phyloP scores from a whole-genome alignment of 1,140 invertebrate genomes.

The Drosophila truncata region DNA sequence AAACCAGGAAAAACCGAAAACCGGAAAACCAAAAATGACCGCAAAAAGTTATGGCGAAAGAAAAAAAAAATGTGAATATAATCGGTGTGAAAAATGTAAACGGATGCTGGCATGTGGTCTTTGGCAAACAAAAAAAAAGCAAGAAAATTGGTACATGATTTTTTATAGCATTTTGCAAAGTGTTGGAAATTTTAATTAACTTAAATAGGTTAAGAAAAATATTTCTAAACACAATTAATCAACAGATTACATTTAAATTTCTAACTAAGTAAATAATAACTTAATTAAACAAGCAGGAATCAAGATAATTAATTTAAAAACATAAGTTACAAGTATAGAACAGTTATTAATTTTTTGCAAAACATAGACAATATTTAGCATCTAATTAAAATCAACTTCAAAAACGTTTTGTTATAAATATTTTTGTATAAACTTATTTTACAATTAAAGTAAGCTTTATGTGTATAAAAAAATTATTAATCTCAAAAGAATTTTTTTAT shows the following conservation, averaged over 20 bases:
- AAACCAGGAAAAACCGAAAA: background rate
- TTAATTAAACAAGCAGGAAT: background rate
- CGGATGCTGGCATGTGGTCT: constrained; percentile 3
- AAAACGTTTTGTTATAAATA: too few relatives aligned
- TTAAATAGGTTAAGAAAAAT: background rate
- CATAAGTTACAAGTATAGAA: background rate
- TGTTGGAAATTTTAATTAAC: background rate
- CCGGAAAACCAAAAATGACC: constrained; percentile 2
- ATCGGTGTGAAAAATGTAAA: constrained; percentile 5
- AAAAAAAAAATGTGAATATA: background rate
- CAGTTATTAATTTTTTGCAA: background rate
- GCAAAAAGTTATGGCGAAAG: constrained; percentile 5
- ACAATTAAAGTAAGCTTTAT: too few relatives aligned
- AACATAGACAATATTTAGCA: too few relatives aligned
- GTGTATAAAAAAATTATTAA: background rate
- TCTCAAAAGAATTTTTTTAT: background rate
- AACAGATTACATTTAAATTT: too few relatives aligned
- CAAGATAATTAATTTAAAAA: background rate
- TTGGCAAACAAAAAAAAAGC: background rate
- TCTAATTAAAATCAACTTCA: too few relatives aligned
- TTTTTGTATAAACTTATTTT: too few relatives aligned
- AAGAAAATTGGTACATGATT: background rate
- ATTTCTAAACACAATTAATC: too few relatives aligned
- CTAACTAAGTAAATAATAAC: background rate
- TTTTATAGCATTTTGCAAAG: background rate